Base-by-base conservation (phyloP, 2,888 invertebrate species). In the Plebejus argus region DNA sequence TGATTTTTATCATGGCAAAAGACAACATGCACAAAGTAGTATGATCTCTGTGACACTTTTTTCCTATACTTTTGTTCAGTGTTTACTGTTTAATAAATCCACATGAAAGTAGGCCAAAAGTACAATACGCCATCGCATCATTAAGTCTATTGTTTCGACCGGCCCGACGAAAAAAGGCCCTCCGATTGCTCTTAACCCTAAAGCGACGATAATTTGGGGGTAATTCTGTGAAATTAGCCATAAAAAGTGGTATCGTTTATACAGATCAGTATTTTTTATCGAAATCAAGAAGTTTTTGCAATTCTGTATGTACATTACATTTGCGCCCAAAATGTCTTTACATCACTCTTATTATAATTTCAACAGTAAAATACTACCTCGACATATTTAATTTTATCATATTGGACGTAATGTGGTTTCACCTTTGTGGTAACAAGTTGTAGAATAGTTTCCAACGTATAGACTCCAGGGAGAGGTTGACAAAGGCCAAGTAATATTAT, bases 161-260 rank as follows among this genome's bases (percentile, higher is more conserved):
- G 28, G 66, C 12, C 28, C 7, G 66, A 28, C 66, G 66, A 66
- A 66, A 66, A 66, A 33, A 18, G 28, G 6, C 28, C 28, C 33
- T 6, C 6, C 15, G 66, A 23, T 15, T 15, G 28, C 12, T 66
- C 66, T 66, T 33, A 66, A 66, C 66, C 66, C 28, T 66, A 66
- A 66, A 66, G 28, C 28, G 66, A 66, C 66, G 66, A 66, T 28
- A 66, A 66, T 78, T 70, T 49, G 10, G 58, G 61, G 53, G 49
- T 66, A 70, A 77, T 77, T 77, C 66, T 53, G 66, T 77, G 53
- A 77, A 77, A 77, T 77, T 75, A 75, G 61, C 71, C 33, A 28
- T 15, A 5, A 66, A 66, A 66, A 66, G 66, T 66, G 66, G 15
- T 33, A 33, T 23, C 61, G 1, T 33, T 28, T 66, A 33, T 15